Evolutionary conservation across 1,140 invertebrate species (phyloP).

Genomic region (Matsumurasca onukii): DNA sequence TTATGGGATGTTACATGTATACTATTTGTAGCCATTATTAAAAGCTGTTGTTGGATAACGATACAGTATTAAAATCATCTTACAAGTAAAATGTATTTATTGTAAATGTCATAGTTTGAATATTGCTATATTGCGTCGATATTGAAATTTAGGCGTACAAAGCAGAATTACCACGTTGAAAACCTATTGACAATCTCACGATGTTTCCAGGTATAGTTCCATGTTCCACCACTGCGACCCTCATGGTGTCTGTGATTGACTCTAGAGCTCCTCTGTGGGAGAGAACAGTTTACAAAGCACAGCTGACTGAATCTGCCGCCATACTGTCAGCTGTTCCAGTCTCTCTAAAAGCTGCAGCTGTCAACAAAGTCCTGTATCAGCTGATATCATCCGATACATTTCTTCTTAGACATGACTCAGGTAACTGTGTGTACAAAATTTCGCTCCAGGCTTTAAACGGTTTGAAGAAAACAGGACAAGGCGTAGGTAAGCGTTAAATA

Average conservation of each 20-base stretch:
- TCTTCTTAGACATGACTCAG: background rate
- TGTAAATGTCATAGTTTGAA: no score
- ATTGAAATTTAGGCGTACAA: no score
- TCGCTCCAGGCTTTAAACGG: no score
- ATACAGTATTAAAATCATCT: no score
- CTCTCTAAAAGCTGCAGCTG: background rate
- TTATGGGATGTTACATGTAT: no score
- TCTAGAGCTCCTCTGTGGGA: slow-evolving; percentile 2
- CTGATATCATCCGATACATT: background rate
- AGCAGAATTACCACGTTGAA: background rate
- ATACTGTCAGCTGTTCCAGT: background rate
- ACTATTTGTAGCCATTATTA: no score
- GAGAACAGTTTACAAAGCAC: background rate
- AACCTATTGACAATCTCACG: background rate
- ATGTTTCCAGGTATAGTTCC: slow-evolving; percentile 1
- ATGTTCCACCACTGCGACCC: background rate
- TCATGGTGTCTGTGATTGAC: background rate
- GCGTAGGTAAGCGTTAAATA: no score
- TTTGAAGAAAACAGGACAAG: no score
- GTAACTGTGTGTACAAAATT: no score
- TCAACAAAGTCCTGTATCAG: slow-evolving; percentile 6
- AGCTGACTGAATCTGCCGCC: background rate
- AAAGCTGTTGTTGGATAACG: no score
- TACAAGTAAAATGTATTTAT: no score
- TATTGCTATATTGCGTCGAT: no score